Conservation (phyloP, 2,797 vertebrate genomes). For the Melanogrammus aeglefinus region DNA sequence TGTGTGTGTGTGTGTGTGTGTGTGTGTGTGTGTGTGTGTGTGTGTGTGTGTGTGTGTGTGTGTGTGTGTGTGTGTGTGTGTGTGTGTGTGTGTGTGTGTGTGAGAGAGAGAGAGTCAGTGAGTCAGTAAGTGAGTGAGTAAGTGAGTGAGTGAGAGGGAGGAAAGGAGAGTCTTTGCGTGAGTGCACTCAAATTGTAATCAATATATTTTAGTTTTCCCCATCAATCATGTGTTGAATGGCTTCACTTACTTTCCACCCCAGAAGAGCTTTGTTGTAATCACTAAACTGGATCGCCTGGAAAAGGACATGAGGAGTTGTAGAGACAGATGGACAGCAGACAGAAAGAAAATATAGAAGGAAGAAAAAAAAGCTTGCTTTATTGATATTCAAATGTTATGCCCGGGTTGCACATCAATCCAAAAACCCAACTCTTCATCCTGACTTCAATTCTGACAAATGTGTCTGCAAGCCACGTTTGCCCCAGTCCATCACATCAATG, state of each 20-base stretch:
- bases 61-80: not conserved
- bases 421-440: not conserved
- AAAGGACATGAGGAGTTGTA: slow-evolving; percentile 10
- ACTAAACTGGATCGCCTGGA: slow-evolving; percentile 92
- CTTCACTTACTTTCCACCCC: slow-evolving; percentile 96
- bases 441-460: not conserved
- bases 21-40: too few relatives aligned
- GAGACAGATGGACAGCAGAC: not conserved
- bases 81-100: not conserved
- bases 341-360: not conserved
- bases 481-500: not conserved
- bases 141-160: not conserved
- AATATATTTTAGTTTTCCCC: not conserved
- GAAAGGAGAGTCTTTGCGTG: not conserved
- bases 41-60: too few relatives aligned
- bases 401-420: not conserved
- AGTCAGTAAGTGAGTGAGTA: slow-evolving; percentile 5
- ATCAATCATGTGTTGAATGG: not conserved
- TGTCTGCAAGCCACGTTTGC: not conserved
- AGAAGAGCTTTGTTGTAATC: slow-evolving; percentile 97
- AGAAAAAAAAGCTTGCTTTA: not conserved
- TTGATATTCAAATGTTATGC: not conserved
- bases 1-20: too few relatives aligned
- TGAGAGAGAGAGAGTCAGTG: not conserved
- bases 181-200: not conserved